These are phyloP conservation scores for Glaucidium brasilianum DNA, from an alignment of 2,113 vertebrate species.

Conservation along the genomic window DNA sequence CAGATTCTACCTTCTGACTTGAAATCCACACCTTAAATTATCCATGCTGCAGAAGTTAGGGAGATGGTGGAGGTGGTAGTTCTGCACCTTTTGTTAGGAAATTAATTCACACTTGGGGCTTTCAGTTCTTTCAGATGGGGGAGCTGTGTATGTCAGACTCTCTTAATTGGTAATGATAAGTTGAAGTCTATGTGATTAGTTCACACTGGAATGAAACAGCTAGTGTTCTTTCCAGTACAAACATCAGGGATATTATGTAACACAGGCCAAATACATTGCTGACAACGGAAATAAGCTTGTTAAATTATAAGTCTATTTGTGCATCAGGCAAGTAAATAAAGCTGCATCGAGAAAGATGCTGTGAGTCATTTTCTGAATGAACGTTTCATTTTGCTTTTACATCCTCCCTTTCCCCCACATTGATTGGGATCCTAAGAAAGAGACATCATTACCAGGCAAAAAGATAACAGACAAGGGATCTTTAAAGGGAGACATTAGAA, in stretches of 20 bases:
- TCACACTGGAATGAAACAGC: background rate
- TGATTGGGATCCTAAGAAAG: background rate
- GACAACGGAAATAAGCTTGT: background rate
- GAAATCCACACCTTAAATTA: background rate
- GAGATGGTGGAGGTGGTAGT: background rate
- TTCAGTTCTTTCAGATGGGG: background rate
- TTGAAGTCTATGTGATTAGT: background rate
- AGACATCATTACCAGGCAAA: background rate
- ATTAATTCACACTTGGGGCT: background rate
- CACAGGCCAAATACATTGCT: background rate
- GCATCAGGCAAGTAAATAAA: conserved; percentile 13
- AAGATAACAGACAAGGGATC: background rate
- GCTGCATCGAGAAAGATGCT: background rate
- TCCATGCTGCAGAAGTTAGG: background rate
- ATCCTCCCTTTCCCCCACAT: background rate
- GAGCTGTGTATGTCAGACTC: background rate
- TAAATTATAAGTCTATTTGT: conserved; percentile 13
- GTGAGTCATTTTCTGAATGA: background rate
- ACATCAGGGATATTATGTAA: background rate
- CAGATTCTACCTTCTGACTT: background rate
- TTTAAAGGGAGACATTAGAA: background rate
- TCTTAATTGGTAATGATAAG: background rate
- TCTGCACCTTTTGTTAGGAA: background rate
- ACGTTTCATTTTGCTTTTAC: background rate
- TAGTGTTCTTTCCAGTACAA: background rate